A percentile compares a stretch with the other conserved stretches of the same genome.
Evolutionary conservation across 2,888 invertebrate genomes (phyloP).

Genomic region (Agrotis exclamationis): DNA sequence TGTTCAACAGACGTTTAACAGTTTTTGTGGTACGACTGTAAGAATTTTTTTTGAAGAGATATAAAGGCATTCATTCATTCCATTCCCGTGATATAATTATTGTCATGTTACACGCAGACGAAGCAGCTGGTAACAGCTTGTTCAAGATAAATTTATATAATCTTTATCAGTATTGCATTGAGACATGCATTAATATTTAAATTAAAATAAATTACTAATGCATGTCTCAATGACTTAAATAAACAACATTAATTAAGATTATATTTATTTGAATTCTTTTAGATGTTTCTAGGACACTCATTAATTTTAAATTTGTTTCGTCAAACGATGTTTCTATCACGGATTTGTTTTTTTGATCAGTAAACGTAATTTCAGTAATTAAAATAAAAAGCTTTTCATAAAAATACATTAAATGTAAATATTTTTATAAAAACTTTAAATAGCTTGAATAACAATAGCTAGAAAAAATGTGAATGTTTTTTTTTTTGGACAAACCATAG

Average conservation of each 20-base stretch:
- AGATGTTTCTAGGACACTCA: slow-evolving; percentile 52
- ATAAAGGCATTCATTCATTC: too few species aligned
- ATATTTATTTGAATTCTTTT: slow-evolving; percentile 12
- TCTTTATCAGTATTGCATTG: slow-evolving; percentile 3
- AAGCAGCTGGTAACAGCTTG: not conserved
- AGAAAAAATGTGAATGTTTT: too few species aligned
- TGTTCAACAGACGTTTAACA: too few species aligned
- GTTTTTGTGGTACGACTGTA: too few species aligned
- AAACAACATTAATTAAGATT: slow-evolving; percentile 12
- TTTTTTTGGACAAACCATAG: too few species aligned
- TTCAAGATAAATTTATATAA: not conserved
- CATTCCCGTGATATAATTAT: too few species aligned
- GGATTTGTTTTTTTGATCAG: not conserved
- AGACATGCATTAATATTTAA: not conserved
- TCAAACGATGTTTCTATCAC: not conserved
- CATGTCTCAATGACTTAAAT: too few species aligned
- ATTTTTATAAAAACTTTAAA: too few species aligned
- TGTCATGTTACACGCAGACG: too few species aligned
- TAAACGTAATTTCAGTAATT: not conserved
- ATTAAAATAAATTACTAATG: slow-evolving; percentile 16
- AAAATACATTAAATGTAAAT: not conserved
- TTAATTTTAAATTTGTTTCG: slow-evolving; percentile 39
- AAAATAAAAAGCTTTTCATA: not conserved
- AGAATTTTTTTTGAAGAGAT: too few species aligned
- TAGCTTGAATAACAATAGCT: too few species aligned